Base-by-base conservation (phyloP, 2,113 vertebrate genomes). In the Barnardius zonarius region DNA sequence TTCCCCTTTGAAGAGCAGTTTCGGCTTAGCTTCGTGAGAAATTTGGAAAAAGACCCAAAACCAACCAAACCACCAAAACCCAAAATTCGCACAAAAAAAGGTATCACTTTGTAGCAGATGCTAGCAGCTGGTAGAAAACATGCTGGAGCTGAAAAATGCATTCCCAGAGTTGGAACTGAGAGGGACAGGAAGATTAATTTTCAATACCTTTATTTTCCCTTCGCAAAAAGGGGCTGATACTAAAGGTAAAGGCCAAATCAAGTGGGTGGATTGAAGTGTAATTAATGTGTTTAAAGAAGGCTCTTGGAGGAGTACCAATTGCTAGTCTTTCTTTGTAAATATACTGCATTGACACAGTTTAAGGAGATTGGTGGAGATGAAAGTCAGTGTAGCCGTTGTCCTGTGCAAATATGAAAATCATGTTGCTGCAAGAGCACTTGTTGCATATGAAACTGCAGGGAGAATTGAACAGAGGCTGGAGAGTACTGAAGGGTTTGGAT, bases 51-150 rank as follows among this genome's bases (percentile, higher is more conserved):
- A n/a, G 13, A 13, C 3, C 28, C 19, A 9, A 49, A 70, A 12
- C 4, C 11, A 7, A 2, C 6, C 24, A 39, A 39, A 35, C 25
- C 2, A 11, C 52, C 52, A 54, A n/a, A 59, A 22, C 4, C 0
- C 31, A 39, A 20, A 10, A 20, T 44, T 62, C 22, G 20, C 39
- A 27, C 13, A 24, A 15, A 86, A 86, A 75, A 74, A 3, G 14
- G 14, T 54, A 1, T 8, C 23, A 49, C n/a, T 86, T 46, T 31
- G 43, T 48, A 37, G 43, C 14, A 55, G 48, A 51, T 81, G 30
- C 46, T 41, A 64, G 72, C 11, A 67, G 39, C 10, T 67, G 51
- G 19, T 28, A 73, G 64, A 68, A 91, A 93, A 81, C 33, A 30
- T 17, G 35, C 43, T 43, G 11, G 49, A 82, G 48, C 33, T 83